These are phyloP conservation scores for Eurosta solidaginis DNA, from an alignment of 1,140 invertebrate genomes.

Conservation along the genomic window DNA sequence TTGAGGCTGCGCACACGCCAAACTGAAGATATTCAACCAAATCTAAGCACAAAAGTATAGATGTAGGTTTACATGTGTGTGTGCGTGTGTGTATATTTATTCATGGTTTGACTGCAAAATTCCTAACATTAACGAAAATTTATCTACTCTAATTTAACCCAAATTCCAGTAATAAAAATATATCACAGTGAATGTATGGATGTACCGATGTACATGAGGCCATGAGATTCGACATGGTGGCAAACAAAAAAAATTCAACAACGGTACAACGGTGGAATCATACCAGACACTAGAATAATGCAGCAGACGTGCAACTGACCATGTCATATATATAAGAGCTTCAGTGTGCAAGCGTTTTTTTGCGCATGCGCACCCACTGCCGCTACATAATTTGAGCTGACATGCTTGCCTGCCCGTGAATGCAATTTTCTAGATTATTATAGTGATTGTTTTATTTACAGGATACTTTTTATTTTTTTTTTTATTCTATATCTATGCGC, in stretches of 20 bases:
- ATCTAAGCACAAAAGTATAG: neutral
- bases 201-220: neutral
- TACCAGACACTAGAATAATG: too few species aligned
- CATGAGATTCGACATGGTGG: conserved; percentile 4
- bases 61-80: neutral
- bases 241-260: neutral
- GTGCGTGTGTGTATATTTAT: neutral
- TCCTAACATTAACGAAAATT: conserved; percentile 29
- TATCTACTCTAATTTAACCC: conserved; percentile 31
- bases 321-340: too few species aligned
- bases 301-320: too few species aligned
- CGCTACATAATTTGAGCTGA: neutral
- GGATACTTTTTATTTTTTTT: neutral
- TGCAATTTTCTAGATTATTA: conserved; percentile 26
- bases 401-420: conserved; percentile 6
- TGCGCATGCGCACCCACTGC: conserved; percentile 20
- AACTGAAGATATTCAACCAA: neutral
- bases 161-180: conserved; percentile 32
- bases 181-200: neutral
- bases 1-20: conserved; percentile 18
- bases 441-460: conserved; percentile 23
- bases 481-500: neutral
- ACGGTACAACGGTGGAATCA: too few species aligned
- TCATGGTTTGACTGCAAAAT: neutral
- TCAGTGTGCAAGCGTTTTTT: neutral